These are phyloP conservation scores for Leucoraja erinaceus DNA, from an alignment of 2,113 vertebrate genomes.

Conservation along the genomic window DNA sequence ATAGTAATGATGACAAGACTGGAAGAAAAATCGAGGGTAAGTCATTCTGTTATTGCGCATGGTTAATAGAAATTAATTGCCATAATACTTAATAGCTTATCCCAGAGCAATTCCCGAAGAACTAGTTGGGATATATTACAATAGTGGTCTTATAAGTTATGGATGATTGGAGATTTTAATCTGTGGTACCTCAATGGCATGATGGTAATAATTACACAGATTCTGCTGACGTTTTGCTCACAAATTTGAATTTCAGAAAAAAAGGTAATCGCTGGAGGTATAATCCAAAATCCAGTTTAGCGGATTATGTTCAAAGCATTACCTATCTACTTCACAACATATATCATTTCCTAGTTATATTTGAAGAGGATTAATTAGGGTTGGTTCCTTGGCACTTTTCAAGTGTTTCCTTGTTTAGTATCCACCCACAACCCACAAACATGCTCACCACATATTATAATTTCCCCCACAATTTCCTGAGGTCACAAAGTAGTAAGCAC, in stretches of 20 bases:
- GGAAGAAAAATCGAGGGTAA: constrained; percentile 90
- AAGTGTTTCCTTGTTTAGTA: too few species aligned
- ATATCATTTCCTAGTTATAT: too few species aligned
- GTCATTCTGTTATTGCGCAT: constrained; percentile 37
- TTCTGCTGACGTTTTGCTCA: not conserved
- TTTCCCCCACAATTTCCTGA: not conserved
- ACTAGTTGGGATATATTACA: not conserved
- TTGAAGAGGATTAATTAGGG: too few species aligned
- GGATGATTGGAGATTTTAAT: not conserved
- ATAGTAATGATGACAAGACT: constrained; percentile 94
- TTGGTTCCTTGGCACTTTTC: too few species aligned
- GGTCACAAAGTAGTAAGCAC: not conserved
- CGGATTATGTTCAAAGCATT: not conserved
- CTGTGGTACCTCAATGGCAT: not conserved
- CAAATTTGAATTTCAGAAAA: not conserved
- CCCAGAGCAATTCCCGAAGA: not conserved
- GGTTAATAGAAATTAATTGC: not conserved
- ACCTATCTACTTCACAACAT: not conserved
- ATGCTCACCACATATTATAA: too few species aligned
- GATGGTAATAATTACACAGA: not conserved
- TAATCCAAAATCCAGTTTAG: not conserved
- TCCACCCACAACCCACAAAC: too few species aligned
- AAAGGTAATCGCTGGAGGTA: not conserved
- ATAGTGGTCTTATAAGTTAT: not conserved
- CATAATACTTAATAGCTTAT: not conserved